Conservation (phyloP, 2,113 vertebrate species). For the Tychaedon coryphoeus region DNA sequence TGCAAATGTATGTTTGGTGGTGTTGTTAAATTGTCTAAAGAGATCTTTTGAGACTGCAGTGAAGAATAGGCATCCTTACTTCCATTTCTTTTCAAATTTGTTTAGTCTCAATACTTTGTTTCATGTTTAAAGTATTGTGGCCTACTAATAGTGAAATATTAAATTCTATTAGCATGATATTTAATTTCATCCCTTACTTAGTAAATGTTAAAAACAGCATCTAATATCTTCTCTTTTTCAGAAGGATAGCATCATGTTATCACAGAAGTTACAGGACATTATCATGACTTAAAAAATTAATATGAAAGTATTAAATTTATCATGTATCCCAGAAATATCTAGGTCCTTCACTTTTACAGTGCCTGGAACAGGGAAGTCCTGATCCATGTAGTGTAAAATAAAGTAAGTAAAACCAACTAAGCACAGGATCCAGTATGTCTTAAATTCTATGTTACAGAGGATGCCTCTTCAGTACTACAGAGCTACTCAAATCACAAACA, state of each 20-base stretch:
- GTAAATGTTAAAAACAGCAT: background rate
- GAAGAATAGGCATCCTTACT: background rate
- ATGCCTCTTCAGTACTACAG: background rate
- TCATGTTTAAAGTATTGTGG: background rate
- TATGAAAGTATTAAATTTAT: background rate
- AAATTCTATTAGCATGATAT: conserved; percentile 25
- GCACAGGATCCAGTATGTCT: background rate
- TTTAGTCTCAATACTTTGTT: background rate
- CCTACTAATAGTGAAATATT: background rate
- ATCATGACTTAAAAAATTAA: background rate
- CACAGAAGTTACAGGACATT: background rate
- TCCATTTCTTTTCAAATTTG: background rate
- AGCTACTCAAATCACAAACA: background rate
- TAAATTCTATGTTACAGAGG: background rate
- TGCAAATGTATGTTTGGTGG: background rate
- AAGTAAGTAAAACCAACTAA: background rate
- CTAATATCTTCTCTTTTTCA: background rate
- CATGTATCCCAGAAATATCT: background rate
- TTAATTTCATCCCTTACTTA: conserved; percentile 43
- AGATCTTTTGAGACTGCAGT: background rate
- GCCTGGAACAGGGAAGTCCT: background rate
- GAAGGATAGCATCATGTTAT: background rate
- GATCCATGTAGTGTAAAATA: background rate
- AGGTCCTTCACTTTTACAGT: background rate
- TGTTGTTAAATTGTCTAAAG: background rate